phyloP scores from a whole-genome alignment of 1,140 invertebrate genomes.

The Antheraea pernyi region DNA sequence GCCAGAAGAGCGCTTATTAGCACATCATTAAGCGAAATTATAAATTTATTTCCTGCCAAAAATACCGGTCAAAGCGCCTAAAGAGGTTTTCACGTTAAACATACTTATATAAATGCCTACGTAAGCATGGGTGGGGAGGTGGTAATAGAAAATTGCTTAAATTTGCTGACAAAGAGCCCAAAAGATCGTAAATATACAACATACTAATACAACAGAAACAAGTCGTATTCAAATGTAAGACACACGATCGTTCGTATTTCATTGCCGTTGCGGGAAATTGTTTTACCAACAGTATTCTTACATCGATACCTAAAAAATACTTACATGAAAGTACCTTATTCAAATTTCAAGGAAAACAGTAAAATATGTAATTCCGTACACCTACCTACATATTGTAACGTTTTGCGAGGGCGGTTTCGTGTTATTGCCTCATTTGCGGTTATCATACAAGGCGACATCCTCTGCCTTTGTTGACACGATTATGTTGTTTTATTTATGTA shows the following conservation, averaged over 20 bases:
- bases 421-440: slow-evolving; percentile 9
- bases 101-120: no score
- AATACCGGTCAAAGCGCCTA: no score
- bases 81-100: no score
- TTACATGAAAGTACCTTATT: neutral
- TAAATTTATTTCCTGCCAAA: no score
- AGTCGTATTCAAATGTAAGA: neutral
- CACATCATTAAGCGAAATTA: no score
- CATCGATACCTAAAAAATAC: neutral
- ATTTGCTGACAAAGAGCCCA: no score
- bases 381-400: neutral
- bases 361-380: neutral
- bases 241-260: neutral
- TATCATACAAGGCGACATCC: neutral
- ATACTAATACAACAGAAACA: neutral
- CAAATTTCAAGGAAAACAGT: neutral
- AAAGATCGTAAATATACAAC: no score
- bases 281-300: neutral
- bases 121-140: no score
- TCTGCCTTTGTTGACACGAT: neutral
- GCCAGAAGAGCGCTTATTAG: no score
- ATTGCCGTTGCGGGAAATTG: neutral
- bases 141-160: no score
- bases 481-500: slow-evolving; percentile 1
- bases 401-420: neutral